Evolutionary conservation across 2,888 invertebrate genomes (phyloP).

Genomic region (Brenthis hecate): DNA sequence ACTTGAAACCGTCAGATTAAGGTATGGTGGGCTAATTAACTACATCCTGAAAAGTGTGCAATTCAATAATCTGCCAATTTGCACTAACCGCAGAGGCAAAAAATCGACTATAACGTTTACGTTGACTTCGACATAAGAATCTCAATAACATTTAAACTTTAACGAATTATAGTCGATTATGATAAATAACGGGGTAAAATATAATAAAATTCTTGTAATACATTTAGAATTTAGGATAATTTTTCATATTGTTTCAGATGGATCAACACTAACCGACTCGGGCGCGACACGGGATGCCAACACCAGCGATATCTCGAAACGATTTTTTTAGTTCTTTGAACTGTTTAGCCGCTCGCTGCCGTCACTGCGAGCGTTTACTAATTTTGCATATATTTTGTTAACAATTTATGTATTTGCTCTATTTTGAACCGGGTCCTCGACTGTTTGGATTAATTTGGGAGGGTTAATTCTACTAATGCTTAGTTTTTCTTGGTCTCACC

Average conservation of each 20-base stretch:
- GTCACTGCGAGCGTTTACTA: conserved; percentile 46
- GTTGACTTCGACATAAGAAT: too few relatives aligned
- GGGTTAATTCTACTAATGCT: conserved; percentile 15
- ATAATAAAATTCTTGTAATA: too few relatives aligned
- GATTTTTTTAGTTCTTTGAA: conserved; percentile 44
- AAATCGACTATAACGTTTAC: too few relatives aligned
- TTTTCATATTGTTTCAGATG: conserved; percentile 61
- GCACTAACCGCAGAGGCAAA: too few relatives aligned
- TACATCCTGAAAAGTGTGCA: too few relatives aligned
- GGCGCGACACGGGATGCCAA: conserved; percentile 50
- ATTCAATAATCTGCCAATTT: too few relatives aligned
- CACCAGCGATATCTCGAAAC: conserved; percentile 53
- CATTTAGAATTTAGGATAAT: background rate
- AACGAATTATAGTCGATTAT: too few relatives aligned
- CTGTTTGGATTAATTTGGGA: conserved; percentile 18
- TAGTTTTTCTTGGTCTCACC: conserved; percentile 42
- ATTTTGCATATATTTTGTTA: conserved; percentile 77
- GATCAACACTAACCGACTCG: conserved; percentile 71
- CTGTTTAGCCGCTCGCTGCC: conserved; percentile 18
- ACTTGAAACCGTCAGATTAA: too few relatives aligned
- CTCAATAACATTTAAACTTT: too few relatives aligned
- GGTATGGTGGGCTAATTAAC: too few relatives aligned
- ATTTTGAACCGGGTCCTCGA: conserved; percentile 47
- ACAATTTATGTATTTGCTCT: conserved; percentile 67
- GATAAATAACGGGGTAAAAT: too few relatives aligned